Evolutionary conservation across 2,888 invertebrate species (phyloP), one percentile per base, ranked within the genome.

Genomic region (Brachypalpus laphriformis): DNA sequence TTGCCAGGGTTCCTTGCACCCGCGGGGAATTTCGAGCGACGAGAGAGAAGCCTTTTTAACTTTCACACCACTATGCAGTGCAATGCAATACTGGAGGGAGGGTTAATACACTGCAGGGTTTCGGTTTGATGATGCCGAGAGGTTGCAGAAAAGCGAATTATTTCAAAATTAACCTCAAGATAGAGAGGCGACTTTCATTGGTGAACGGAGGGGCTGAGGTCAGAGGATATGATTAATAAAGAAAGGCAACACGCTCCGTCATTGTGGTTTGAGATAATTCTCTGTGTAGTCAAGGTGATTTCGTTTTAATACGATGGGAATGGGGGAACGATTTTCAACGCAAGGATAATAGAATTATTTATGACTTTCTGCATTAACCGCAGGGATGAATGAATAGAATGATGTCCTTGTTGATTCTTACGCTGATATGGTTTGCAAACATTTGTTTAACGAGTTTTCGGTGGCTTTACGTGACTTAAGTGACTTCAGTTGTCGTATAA

Each of bases 91-190:
- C 57, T 57, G 65, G 57, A 47, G 54, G 7, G 51, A 54, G 49
- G 37, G 22, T 77, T 77, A 77, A 77, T 82, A 66, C 77, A 71
- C 77, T 82, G 71, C 72, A 66, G 72, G 57, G 47, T 3, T 56
- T 61, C 45, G 16, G 16, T 7, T 31, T 66, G 16, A 42, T 78
- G 51, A 82, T 59, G 78, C n/a, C n/a, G 72, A 78, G 78, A 66
- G 54, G 20, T 61, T 28, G 72, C 54, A 47, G 66, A 54, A 37
- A 54, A 61, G 78, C 40, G 65, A 78, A 78, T 82, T 72, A 82
- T 68, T 78, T 68, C 40, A 47, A 61, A 72, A 82, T 82, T 82
- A 78, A 82, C 82, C 82, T 61, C 59, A 65, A 77, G 71, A 77
- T 71, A 59, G 65, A 54, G 25, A 25, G 25, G n/a, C n/a, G 16